Conservation (phyloP, 2,797 vertebrate genomes). For the Alcedo atthis region DNA sequence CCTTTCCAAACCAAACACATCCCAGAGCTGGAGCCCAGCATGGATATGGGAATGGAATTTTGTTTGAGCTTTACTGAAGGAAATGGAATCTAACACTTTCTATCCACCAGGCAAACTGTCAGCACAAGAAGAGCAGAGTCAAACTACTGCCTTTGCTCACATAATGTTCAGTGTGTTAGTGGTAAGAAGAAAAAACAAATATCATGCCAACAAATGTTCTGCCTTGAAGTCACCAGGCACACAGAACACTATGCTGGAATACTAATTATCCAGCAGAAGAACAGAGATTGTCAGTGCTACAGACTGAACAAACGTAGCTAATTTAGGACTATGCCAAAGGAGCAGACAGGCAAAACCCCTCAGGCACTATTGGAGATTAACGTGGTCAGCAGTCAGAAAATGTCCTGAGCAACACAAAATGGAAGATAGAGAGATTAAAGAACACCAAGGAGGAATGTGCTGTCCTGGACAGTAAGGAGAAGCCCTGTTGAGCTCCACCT, state of each 20-base stretch:
- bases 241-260: constrained; percentile 33
- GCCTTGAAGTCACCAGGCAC: constrained; percentile 24
- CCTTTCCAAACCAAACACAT: not conserved
- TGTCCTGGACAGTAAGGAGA: constrained; percentile 23
- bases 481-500: not conserved
- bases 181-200: constrained; percentile 10
- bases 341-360: constrained; percentile 24
- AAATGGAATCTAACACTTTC: constrained; percentile 21
- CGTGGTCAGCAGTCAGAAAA: constrained; percentile 29
- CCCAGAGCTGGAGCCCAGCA: not conserved
- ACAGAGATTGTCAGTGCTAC: not conserved
- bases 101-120: not conserved
- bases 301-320: not conserved
- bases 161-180: constrained; percentile 22
- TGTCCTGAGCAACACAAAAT: constrained; percentile 7
- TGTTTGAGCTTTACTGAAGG: constrained; percentile 12
- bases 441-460: not conserved
- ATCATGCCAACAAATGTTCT: constrained; percentile 20
- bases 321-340: constrained; percentile 42
- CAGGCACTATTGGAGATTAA: constrained; percentile 14
- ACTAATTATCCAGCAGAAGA: constrained; percentile 37
- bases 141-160: constrained; percentile 29
- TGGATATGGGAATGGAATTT: not conserved
- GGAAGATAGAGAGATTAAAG: constrained; percentile 22
- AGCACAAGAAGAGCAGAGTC: not conserved